Percentiles rank a stretch among this genome's conserved stretches.
Evolutionary conservation across 2,797 vertebrate species (phyloP).

Genomic region (Gymnodraco acuticeps): DNA sequence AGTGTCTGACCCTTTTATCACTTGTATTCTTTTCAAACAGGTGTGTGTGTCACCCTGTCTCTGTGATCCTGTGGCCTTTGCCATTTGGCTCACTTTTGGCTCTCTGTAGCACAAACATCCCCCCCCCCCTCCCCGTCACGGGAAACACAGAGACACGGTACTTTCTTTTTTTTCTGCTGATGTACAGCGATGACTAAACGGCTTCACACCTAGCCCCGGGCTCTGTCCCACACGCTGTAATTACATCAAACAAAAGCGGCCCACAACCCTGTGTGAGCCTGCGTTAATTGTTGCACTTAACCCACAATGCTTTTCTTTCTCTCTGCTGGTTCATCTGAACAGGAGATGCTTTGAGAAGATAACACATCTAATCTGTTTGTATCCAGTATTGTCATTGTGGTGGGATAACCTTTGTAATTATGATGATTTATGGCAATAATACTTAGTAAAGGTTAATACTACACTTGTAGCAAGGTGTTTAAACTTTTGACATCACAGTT

Average conservation of each 20-base stretch:
- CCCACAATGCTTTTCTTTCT: conserved; percentile 30
- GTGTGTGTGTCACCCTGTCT: conserved; percentile 37
- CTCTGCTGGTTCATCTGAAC: conserved; percentile 9
- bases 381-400: conserved; percentile 18
- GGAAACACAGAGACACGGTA: conserved; percentile 1
- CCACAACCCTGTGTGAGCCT: conserved; percentile 22
- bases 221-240: conserved; percentile 41
- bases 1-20: neutral
- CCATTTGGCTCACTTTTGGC: conserved; percentile 50
- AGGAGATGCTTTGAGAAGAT: conserved; percentile 20
- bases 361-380: conserved; percentile 32
- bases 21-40: conserved; percentile 32
- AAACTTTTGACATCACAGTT: conserved; percentile 10
- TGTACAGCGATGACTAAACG: conserved; percentile 41
- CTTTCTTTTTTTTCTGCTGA: conserved; percentile 34
- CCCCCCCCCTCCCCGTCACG: neutral
- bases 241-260: conserved; percentile 52
- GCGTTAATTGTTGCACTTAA: conserved; percentile 40
- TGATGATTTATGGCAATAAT: conserved; percentile 15
- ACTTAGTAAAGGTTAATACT: conserved; percentile 14
- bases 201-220: conserved; percentile 49
- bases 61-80: conserved; percentile 18
- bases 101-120: neutral
- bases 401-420: conserved; percentile 26
- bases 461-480: neutral